Conservation (phyloP, 2,888 invertebrate genomes). For the Hydropsyche betteni region DNA sequence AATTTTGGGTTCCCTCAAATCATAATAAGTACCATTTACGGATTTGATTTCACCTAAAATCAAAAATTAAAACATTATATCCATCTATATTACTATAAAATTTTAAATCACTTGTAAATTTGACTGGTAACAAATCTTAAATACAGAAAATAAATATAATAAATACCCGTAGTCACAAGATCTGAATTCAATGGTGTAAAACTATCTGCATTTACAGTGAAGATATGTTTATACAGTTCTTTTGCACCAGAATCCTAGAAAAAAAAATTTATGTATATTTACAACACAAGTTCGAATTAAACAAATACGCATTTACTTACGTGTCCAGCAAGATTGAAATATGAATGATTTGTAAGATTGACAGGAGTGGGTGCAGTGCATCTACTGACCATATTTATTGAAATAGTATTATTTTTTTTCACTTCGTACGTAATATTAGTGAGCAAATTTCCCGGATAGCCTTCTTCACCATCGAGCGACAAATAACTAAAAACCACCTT, state of each 20-base stretch:
- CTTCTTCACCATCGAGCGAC: constrained; percentile 84
- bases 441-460: constrained; percentile 86
- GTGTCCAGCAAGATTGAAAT: constrained; percentile 94
- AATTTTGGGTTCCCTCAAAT: constrained; percentile 73
- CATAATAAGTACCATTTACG: constrained; percentile 77
- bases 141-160: constrained; percentile 31
- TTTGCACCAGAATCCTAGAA: constrained; percentile 69
- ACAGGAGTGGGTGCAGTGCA: constrained; percentile 79
- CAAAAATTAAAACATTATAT: constrained; percentile 10
- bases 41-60: constrained; percentile 72
- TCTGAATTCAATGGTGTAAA: constrained; percentile 77
- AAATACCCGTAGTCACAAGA: constrained; percentile 75
- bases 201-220: constrained; percentile 79
- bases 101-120: no score
- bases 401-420: constrained; percentile 76
- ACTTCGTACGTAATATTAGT: constrained; percentile 77
- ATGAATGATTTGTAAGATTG: constrained; percentile 88
- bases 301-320: constrained; percentile 59
- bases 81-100: not conserved
- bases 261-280: not conserved
- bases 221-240: constrained; percentile 73
- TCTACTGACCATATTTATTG: constrained; percentile 71
- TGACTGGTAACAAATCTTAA: not conserved
- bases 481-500: constrained; percentile 78
- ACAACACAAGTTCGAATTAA: not conserved